Base-by-base conservation (phyloP, 2,888 invertebrate genomes). In the Hemicrepidius hirtus region DNA sequence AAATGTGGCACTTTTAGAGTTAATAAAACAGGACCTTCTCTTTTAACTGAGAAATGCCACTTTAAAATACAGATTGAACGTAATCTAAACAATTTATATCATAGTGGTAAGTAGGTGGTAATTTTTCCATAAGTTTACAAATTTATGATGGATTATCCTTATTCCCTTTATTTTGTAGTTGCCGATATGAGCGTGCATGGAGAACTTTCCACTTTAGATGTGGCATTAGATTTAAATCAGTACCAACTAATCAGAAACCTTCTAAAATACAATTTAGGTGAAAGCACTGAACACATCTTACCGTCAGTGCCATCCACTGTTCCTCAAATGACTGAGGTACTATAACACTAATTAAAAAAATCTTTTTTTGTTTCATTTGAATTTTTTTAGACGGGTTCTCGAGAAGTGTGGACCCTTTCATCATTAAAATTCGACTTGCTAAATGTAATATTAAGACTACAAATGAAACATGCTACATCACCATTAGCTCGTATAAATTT, bases 401-500 rank as follows among this genome's bases (percentile, higher is more conserved):
- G 80, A n/a, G 85, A 90, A 82, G 90, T 93, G 57, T 96, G 95
- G 93, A 94, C 92, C 24, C 89, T 91, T 49, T 92, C 93, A n/a
- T 95, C 94, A 0, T 90, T 97, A 75, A 92, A 92, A 79, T 87
- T 98, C 70, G 94, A 97, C 80, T 88, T 98, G 46, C 92, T 94
- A 72, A 95, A 98, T 86, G 98, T 98, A 13, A 93, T 93, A 0
- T 88, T 98, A 68, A 91, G 91, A 79, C 87, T 95, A 60, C 89
- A 91, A 80, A 88, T 90, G n/a, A 87, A 88, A 77, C 89, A 89
- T 74, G 88, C 88, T 3, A 86, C 86, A 46, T 85, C 88, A 0
- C 90, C 93, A 3, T 88, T 98, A 55, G 96, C 97, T 0, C 94
- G 94, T 80, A 91, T 98, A 73, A 96, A 97, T 87, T 97, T 98